Conservation (phyloP, 1,140 invertebrate genomes). For the Cataglyphis hispanica region DNA sequence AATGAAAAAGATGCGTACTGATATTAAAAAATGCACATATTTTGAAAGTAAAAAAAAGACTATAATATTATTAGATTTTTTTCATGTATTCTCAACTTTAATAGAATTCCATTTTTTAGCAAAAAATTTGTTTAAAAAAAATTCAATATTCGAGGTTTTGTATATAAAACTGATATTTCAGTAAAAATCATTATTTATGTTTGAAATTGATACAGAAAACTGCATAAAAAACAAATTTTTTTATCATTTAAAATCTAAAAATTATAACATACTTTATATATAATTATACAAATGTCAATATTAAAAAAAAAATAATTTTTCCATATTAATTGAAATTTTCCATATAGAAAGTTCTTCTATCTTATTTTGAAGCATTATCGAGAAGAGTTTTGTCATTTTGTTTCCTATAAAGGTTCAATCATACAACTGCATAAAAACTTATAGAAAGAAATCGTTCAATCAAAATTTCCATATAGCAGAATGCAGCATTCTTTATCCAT, state of each 20-base stretch:
- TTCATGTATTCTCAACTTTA: background rate
- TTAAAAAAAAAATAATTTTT: too few relatives aligned
- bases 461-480: too few relatives aligned
- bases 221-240: background rate
- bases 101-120: background rate
- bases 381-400: too few relatives aligned
- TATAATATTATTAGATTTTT: background rate
- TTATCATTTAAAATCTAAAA: background rate
- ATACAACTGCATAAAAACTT: too few relatives aligned
- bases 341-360: too few relatives aligned
- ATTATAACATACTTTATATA: background rate
- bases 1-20: background rate
- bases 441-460: too few relatives aligned
- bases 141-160: background rate
- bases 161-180: background rate
- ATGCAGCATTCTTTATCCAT: too few relatives aligned
- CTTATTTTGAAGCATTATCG: too few relatives aligned
- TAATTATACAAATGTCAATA: background rate
- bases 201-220: background rate
- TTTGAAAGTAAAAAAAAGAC: background rate
- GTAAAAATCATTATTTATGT: background rate
- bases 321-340: too few relatives aligned
- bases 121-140: background rate
- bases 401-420: too few relatives aligned
- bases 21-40: constrained; percentile 3